phyloP scores from a whole-genome alignment of 2,113 vertebrate species.

The Eupsittula cactorum region DNA sequence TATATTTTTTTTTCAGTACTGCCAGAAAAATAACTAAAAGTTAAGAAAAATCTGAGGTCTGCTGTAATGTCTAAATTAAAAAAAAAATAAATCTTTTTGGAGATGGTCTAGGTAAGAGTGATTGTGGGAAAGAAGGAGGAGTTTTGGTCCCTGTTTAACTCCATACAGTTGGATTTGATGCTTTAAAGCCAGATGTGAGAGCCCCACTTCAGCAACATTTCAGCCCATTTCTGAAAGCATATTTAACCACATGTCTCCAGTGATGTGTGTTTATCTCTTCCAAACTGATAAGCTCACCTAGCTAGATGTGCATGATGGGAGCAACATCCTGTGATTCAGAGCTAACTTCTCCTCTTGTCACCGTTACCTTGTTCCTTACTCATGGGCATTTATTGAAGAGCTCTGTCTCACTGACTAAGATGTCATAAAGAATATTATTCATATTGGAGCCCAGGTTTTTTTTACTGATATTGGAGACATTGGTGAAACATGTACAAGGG shows the following conservation, averaged over 20 bases:
- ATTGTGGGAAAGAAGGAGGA: background rate
- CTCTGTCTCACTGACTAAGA: background rate
- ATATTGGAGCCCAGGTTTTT: background rate
- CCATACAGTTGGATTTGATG: background rate
- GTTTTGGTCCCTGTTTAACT: background rate
- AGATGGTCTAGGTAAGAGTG: background rate
- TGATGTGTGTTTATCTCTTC: background rate
- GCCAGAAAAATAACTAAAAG: background rate
- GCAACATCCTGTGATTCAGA: background rate
- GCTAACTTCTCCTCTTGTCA: background rate
- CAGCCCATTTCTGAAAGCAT: background rate
- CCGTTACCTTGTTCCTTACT: background rate
- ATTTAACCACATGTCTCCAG: background rate
- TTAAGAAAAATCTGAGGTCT: background rate
- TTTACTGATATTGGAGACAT: background rate
- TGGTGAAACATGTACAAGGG: background rate
- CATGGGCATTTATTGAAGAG: background rate
- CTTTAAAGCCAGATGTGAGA: background rate
- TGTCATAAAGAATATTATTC: background rate
- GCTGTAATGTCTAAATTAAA: background rate
- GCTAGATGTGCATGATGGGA: rapidly evolving
- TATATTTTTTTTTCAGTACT: background rate
- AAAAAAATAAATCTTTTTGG: background rate
- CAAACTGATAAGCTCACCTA: background rate
- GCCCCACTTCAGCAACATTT: background rate